Base-by-base conservation (phyloP, 1,140 invertebrate species). In the Diorhabda elongata region DNA sequence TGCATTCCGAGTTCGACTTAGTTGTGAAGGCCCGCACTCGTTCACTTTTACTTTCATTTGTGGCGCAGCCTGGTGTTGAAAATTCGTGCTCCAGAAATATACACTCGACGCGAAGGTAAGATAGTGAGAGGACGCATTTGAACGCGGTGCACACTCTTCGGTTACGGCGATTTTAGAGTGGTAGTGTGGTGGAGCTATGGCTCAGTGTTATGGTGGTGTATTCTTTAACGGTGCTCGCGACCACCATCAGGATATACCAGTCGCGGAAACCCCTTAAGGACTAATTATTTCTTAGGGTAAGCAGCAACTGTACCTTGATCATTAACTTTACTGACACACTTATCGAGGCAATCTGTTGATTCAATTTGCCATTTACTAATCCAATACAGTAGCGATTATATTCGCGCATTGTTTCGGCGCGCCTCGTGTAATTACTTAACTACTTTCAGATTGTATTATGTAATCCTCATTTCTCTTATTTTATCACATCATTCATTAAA, bases 21-120 rank as follows among this genome's bases (percentile, higher is more conserved):
- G 71, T 74, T 77, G 70, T 77, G 75, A 77, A 78, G 77, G 76
- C 73, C 73, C 72, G 73, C 67, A 67, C 73, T 77, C 75, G 76
- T 74, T 80, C 77, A 80, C 79, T 80, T 80, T 80, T 80, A 80
- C 79, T 80, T 80, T 80, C 79, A 80, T 80, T 79, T 79, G 78
- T 80, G 78, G 75, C 76, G 78, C 76, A 80, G 79, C 73, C 68
- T 52, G 60, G 71, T 69, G 66, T 73, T 74, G 71, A 72, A 77
- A 76, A 78, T 73, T 75, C 73, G 77, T 77, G 76, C 69, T 78
- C 77, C 77, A 77, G 78, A 79, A 78, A 79, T 78, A 80, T 73
- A 72, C 78, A 79, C 75, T 78, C 76, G 65, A 76, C 68, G 73
- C 69, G 69, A 73, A 76, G 72, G 69, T 75, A 72, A 63, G 70